These are phyloP conservation scores for Bucco capensis DNA, from an alignment of 2,113 vertebrate genomes.

Conservation along the genomic window DNA sequence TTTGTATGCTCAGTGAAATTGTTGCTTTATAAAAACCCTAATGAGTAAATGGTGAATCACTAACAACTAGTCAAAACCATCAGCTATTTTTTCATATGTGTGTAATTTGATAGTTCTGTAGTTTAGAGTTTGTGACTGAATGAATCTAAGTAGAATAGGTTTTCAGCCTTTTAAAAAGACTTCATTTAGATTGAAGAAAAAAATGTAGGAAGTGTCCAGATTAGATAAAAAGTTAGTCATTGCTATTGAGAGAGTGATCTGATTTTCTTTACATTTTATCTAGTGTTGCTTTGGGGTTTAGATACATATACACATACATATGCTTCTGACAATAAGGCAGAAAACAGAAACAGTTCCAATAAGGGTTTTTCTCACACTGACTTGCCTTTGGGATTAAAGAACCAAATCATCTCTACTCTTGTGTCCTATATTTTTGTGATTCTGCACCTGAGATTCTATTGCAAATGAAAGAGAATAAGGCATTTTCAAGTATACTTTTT, in stretches of 20 bases:
- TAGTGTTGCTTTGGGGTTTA: not conserved
- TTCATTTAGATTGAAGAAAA: not conserved
- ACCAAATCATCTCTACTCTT: conserved; percentile 5
- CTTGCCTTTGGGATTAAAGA: conserved; percentile 17
- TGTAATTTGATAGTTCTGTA: not conserved
- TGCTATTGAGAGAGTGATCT: not conserved
- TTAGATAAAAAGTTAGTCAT: not conserved
- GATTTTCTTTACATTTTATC: not conserved
- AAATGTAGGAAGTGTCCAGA: not conserved
- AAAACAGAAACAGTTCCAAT: not conserved
- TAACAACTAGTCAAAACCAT: not conserved
- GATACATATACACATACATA: not conserved
- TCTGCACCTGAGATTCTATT: not conserved
- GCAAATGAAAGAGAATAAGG: not conserved
- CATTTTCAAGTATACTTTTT: not conserved
- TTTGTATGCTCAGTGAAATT: not conserved
- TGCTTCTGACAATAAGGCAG: not conserved
- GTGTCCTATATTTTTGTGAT: conserved; percentile 10
- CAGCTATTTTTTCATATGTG: not conserved
- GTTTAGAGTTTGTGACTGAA: not conserved
- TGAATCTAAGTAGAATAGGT: not conserved
- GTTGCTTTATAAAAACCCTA: not conserved
- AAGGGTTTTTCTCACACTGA: not conserved
- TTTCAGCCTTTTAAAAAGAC: not conserved
- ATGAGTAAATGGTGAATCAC: not conserved